Evolutionary conservation across 1,140 invertebrate species (phyloP).

Genomic region (Lasioglossum albipes): DNA sequence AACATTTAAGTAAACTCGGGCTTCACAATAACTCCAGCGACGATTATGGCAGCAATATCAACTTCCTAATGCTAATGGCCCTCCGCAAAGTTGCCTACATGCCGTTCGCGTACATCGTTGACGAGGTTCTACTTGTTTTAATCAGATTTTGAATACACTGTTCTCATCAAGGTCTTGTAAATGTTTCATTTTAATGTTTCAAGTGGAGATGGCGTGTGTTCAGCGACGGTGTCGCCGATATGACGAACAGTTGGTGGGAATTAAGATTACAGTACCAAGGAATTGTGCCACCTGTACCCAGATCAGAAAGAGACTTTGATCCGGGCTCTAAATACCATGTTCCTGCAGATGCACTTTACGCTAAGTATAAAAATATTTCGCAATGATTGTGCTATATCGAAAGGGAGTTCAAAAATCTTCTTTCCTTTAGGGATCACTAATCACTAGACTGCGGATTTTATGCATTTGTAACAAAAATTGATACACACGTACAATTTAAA

Average conservation of each 20-base stretch:
- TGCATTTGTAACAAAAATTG: too few relatives aligned
- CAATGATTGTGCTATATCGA: too few relatives aligned
- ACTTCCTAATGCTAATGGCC: constrained; percentile 90
- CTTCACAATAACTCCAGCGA: constrained; percentile 86
- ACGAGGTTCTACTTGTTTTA: constrained; percentile 80
- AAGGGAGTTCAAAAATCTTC: too few relatives aligned
- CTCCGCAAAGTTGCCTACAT: constrained; percentile 91
- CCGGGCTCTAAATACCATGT: constrained; percentile 90
- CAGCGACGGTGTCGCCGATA: constrained; percentile 85
- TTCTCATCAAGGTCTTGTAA: constrained; percentile 24
- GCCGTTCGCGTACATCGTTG: constrained; percentile 88
- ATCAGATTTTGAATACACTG: constrained; percentile 22
- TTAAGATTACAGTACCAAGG: constrained; percentile 86
- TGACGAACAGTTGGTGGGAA: constrained; percentile 92
- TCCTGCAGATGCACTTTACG: constrained; percentile 85
- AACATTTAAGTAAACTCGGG: constrained; percentile 87
- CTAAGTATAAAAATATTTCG: constrained; percentile 70
- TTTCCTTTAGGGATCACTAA: too few relatives aligned
- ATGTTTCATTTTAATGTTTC: constrained; percentile 50
- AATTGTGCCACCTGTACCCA: constrained; percentile 84
- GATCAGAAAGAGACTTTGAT: constrained; percentile 89
- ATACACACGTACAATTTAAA: too few relatives aligned
- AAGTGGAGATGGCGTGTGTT: constrained; percentile 90
- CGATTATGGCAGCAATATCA: constrained; percentile 87
- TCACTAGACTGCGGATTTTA: too few relatives aligned